Evolutionary conservation across 2,888 invertebrate genomes (phyloP).

Genomic region (Ommatoiulus sabulosus): DNA sequence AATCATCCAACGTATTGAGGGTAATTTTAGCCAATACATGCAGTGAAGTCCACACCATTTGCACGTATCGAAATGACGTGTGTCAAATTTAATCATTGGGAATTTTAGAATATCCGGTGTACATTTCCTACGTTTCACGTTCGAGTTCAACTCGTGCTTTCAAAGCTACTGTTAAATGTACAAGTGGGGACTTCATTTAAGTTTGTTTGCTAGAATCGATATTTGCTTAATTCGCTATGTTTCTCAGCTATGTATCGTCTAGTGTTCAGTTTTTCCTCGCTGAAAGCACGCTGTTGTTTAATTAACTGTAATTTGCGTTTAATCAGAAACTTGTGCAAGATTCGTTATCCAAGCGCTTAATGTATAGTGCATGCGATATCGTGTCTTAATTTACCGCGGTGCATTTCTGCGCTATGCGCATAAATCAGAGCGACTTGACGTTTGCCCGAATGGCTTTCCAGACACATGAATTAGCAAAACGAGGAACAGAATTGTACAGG

Average conservation of each 20-base stretch:
- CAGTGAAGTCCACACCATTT: no score
- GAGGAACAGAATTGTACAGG: neutral
- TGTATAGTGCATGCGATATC: neutral
- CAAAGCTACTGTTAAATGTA: neutral
- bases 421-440: neutral
- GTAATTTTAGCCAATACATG: no score
- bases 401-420: neutral
- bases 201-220: neutral
- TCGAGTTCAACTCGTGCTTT: no score
- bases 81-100: no score
- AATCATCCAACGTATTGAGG: no score
- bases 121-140: no score
- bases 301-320: neutral
- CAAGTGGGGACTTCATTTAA: no score
- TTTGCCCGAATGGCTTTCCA: neutral
- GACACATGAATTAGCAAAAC: neutral
- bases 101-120: no score
- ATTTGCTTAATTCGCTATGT: neutral
- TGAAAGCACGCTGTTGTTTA: conserved; percentile 2
- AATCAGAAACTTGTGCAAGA: neutral
- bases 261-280: neutral
- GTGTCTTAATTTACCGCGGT: neutral
- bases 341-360: neutral
- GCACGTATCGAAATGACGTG: no score
- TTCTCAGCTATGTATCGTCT: neutral